phyloP scores from a whole-genome alignment of 2,888 invertebrate species.

The Drosophila differens region DNA sequence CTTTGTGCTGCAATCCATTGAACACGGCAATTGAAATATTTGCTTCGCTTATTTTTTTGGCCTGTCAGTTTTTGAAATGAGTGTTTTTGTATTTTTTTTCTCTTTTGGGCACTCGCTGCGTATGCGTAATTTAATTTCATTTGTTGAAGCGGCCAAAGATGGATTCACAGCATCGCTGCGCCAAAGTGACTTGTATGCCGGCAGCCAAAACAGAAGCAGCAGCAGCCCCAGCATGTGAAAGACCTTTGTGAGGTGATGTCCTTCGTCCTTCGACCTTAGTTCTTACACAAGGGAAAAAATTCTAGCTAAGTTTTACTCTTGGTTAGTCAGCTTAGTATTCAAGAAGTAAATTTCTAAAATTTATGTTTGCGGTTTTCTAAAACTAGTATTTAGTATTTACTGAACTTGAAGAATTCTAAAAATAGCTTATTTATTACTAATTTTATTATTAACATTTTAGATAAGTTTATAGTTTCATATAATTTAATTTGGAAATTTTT shows the following conservation, averaged over 20 bases:
- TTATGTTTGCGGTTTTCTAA: not conserved
- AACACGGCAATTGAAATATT: constrained; percentile 61
- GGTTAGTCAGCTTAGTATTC: not conserved
- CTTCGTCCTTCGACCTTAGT: constrained; percentile 37
- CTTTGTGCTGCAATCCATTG: constrained; percentile 65
- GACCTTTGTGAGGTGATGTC: constrained; percentile 56
- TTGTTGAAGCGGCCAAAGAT: constrained; percentile 26
- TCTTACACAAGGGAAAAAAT: not conserved
- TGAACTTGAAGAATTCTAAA: no score
- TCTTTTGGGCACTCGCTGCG: constrained; percentile 20
- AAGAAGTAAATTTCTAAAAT: not conserved
- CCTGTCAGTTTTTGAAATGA: constrained; percentile 43
- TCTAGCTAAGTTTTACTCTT: not conserved
- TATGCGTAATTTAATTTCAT: constrained; percentile 59
- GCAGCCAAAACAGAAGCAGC: not conserved
- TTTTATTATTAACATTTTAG: no score
- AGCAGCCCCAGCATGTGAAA: constrained; percentile 55
- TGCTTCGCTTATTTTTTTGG: constrained; percentile 16
- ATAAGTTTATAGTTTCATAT: no score
- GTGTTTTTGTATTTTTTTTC: not conserved
- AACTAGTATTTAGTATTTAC: not conserved
- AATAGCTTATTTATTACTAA: no score
- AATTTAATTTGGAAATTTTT: no score
- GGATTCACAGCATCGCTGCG: not conserved
- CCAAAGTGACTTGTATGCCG: constrained; percentile 20